These are phyloP conservation scores for Theodoxus fluviatilis DNA, from an alignment of 2,888 invertebrate genomes.

Conservation along the genomic window DNA sequence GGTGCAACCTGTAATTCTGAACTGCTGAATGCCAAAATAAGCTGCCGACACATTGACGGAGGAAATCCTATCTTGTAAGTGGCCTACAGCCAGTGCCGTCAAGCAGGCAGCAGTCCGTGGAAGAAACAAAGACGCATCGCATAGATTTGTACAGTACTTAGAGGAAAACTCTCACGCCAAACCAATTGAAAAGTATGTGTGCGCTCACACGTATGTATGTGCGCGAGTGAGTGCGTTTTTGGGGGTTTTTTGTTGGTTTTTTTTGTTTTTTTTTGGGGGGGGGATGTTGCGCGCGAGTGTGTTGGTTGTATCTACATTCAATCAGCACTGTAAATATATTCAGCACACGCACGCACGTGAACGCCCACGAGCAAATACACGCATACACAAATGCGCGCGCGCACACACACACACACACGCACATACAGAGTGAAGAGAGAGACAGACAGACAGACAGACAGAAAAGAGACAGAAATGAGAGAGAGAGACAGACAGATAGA, in stretches of 20 bases:
- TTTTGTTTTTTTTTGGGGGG: background rate
- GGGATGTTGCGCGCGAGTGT: background rate
- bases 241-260: background rate
- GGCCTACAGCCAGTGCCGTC: too few species aligned
- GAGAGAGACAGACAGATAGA: background rate
- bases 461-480: background rate
- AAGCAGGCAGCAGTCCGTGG: too few species aligned
- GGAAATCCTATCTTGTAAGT: too few species aligned
- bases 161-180: conserved; percentile 26
- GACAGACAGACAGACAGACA: background rate
- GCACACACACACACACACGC: background rate
- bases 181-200: background rate
- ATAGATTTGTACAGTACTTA: conserved; percentile 26
- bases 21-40: too few species aligned
- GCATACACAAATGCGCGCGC: background rate
- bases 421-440: background rate
- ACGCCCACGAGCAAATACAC: background rate
- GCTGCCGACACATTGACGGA: too few species aligned
- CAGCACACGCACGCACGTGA: too few species aligned
- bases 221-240: background rate
- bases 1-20: too few species aligned
- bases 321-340: too few species aligned
- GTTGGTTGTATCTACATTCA: too few species aligned
- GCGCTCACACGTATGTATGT: background rate
- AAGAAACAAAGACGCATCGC: too few species aligned